Conservation (phyloP, 2,888 invertebrate genomes). For the Opisthograptis luteolata region DNA sequence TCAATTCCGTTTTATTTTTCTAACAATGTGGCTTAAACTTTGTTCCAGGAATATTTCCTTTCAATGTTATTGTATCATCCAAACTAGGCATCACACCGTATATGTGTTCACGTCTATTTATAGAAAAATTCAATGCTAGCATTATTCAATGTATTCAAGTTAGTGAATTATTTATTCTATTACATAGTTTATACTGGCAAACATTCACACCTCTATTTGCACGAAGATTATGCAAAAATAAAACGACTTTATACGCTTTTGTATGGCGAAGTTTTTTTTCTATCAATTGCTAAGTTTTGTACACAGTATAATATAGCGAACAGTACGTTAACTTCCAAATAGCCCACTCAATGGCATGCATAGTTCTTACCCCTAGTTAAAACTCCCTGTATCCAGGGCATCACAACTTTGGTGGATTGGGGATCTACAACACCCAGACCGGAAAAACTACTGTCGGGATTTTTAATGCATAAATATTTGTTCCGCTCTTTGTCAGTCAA, state of each 20-base stretch:
- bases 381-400: too few species aligned
- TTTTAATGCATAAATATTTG: too few species aligned
- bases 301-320: neutral
- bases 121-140: constrained; percentile 22
- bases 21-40: neutral
- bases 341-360: too few species aligned
- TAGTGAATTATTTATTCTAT: constrained; percentile 19
- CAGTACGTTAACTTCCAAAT: neutral
- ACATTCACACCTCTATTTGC: constrained; percentile 11
- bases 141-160: too few species aligned
- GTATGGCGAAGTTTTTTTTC: constrained; percentile 12
- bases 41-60: neutral
- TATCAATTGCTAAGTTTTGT: constrained; percentile 7
- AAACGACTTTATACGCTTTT: constrained; percentile 22
- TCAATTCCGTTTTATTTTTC: neutral
- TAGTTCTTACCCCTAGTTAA: too few species aligned
- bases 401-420: too few species aligned
- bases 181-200: neutral
- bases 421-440: too few species aligned
- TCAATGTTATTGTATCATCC: constrained; percentile 9
- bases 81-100: constrained; percentile 5
- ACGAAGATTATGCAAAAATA: constrained; percentile 18
- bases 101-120: constrained; percentile 6
- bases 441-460: too few species aligned
- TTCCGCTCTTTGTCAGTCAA: too few species aligned